Base-by-base conservation (phyloP, 2,888 invertebrate species). In the Trimorus sp. region DNA sequence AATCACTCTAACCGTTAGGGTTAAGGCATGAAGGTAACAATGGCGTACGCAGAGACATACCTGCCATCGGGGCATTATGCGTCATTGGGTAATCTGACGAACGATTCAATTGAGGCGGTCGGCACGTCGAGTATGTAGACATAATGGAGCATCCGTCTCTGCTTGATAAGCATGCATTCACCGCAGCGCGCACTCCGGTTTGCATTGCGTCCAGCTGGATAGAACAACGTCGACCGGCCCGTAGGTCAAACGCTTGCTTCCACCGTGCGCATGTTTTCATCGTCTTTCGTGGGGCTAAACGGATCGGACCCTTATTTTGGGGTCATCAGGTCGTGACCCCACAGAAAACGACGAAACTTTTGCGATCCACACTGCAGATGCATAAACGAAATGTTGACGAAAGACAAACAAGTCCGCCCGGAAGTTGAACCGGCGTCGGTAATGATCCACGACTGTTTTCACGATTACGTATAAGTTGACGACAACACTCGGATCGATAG, bases 41-140 rank as follows among this genome's bases (percentile, higher is more conserved):
- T 90, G 86, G 89, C 84, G 85, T 83, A 86, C 85, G 87, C 79
- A 83, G 84, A 69, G 79, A 82, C 82, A 86, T 85, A 84, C 86
- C 85, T 84, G 85, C 69, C 86, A 84, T 85, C 84, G 76, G 76
- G 82, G 86, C 90, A 90, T 91, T 89, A 91, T 90, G 90, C 91
- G 88, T 91, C 91, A 91, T 90, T 90, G 90, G 90, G 87, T 91
- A 91, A 91, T 91, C 91, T 89, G 89, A 89, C 87, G 89, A 90
- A 89, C 89, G 90, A 91, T 91, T 91, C 91, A 90, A 91, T 91
- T 89, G 89, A 90, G 89, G 85, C 89, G 85, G 85, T 84, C 85
- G 91, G 91, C 88, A 91, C 89, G 89, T 89, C 88, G 90, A 89
- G 91, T 89, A 91, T 91, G 90, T 88, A 88, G 88, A 90, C 89